Percentiles rank a stretch among this genome's conserved stretches.
Conservation (phyloP, 2,888 invertebrate species). For the Caenorhabditis angaria region DNA sequence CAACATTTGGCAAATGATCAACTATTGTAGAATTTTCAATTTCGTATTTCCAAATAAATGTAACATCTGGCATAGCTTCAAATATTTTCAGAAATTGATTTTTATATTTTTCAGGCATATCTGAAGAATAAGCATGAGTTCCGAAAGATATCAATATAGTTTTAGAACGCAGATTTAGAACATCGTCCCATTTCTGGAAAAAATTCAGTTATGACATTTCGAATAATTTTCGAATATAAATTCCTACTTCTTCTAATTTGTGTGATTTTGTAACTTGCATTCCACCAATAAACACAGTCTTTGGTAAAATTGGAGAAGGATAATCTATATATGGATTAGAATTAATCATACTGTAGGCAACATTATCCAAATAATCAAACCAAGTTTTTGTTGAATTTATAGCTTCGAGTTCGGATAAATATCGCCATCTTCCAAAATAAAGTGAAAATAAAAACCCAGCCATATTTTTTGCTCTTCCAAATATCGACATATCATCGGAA, state of each 20-base stretch:
- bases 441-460: conserved; percentile 6
- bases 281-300: conserved; percentile 37
- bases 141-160: conserved; percentile 34
- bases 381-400: too few species aligned
- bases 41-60: conserved; percentile 56
- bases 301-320: conserved; percentile 34
- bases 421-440: conserved; percentile 3
- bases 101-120: conserved; percentile 29
- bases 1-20: conserved; percentile 29
- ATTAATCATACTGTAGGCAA: conserved; percentile 30
- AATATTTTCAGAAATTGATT: conserved; percentile 30
- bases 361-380: conserved; percentile 18
- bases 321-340: conserved; percentile 39
- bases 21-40: conserved; percentile 30
- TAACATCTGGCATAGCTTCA: conserved; percentile 38
- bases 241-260: conserved; percentile 17
- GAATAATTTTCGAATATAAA: conserved; percentile 24
- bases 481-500: conserved; percentile 13
- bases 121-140: conserved; percentile 14
- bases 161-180: conserved; percentile 15
- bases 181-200: conserved; percentile 23
- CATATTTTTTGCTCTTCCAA: conserved; percentile 20
- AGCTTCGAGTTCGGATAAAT: conserved; percentile 15
- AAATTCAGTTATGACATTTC: conserved; percentile 21
- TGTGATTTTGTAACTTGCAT: conserved; percentile 36